phyloP scores from a whole-genome alignment of 2,113 vertebrate species.

The Oxyura jamaicensis region DNA sequence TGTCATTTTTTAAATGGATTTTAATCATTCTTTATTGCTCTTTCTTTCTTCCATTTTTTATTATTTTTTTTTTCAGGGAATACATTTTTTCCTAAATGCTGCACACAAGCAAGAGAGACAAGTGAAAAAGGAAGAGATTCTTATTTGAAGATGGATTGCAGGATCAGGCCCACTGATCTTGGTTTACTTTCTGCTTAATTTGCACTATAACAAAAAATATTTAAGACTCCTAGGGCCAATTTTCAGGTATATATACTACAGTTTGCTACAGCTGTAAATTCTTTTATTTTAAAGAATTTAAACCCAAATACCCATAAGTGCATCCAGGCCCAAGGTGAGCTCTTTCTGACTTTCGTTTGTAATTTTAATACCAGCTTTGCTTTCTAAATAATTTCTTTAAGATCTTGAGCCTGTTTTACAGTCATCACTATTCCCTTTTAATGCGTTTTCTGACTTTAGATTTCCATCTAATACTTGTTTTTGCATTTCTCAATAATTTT shows the following conservation, averaged over 20 bases:
- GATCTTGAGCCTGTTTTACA: neutral
- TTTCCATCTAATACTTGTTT: conserved; percentile 23
- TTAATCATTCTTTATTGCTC: neutral
- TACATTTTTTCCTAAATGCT: neutral
- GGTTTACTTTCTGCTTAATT: conserved; percentile 16
- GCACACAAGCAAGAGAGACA: neutral
- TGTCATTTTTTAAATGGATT: neutral
- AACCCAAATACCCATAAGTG: neutral
- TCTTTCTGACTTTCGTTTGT: neutral
- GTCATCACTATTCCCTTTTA: neutral
- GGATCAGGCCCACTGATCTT: conserved; percentile 9
- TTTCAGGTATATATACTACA: neutral
- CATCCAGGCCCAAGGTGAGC: neutral
- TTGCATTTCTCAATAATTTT: conserved; percentile 8
- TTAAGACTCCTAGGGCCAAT: neutral
- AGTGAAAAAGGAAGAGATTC: neutral
- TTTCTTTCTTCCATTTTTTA: neutral
- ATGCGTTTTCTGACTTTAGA: neutral
- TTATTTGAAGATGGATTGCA: neutral
- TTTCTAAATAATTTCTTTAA: conserved; percentile 31
- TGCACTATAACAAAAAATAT: neutral
- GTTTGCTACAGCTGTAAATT: conserved; percentile 6
- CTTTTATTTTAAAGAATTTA: conserved; percentile 3
- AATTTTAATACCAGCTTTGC: conserved; percentile 19
- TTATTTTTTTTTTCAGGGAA: neutral